These are phyloP conservation scores for Microplitis demolitor DNA, from an alignment of 1,140 invertebrate genomes.

Conservation along the genomic window DNA sequence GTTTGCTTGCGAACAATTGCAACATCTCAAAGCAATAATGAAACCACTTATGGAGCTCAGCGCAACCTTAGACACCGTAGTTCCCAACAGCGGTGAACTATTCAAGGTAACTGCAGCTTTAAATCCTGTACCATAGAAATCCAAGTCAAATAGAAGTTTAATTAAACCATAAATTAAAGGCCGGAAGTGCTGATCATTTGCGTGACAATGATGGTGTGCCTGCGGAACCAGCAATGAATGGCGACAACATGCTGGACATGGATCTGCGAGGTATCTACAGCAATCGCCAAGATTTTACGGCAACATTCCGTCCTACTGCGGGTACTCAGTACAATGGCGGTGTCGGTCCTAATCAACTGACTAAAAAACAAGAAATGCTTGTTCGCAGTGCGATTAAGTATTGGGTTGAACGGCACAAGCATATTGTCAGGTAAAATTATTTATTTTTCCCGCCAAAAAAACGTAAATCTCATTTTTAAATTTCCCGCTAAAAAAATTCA, in stretches of 20 bases:
- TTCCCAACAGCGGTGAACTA: constrained; percentile 77
- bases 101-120: constrained; percentile 60
- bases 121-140: neutral
- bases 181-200: constrained; percentile 52
- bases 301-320: constrained; percentile 70
- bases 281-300: constrained; percentile 76
- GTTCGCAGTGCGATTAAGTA: constrained; percentile 84
- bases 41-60: constrained; percentile 83
- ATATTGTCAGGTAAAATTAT: constrained; percentile 73
- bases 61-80: constrained; percentile 76
- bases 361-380: constrained; percentile 80
- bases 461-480: too few species aligned
- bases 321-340: constrained; percentile 66
- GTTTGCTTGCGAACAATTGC: constrained; percentile 81
- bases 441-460: neutral
- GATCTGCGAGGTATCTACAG: constrained; percentile 77
- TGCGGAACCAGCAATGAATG: constrained; percentile 33
- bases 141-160: neutral
- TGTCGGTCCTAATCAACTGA: constrained; percentile 74
- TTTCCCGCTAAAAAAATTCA: too few species aligned
- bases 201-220: constrained; percentile 38
- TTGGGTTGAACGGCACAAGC: constrained; percentile 86
- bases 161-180: constrained; percentile 25
- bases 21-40: constrained; percentile 83
- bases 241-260: constrained; percentile 62